These are phyloP conservation scores for Myotis pilosus DNA, from an alignment of 2,797 vertebrate genomes.

Conservation along the genomic window DNA sequence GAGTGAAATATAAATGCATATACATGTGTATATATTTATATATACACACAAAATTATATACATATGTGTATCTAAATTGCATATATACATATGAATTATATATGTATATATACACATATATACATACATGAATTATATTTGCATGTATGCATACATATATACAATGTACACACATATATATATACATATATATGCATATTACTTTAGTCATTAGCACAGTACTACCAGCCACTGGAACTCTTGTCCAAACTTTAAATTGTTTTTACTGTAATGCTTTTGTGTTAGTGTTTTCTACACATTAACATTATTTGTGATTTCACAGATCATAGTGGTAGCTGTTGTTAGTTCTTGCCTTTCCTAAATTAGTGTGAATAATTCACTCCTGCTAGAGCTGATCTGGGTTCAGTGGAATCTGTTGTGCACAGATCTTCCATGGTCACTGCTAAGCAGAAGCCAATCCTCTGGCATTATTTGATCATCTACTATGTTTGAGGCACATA, in stretches of 20 bases:
- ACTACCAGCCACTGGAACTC: conserved; percentile 27
- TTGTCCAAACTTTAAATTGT: conserved; percentile 49
- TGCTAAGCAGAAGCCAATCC: not conserved
- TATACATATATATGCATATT: not conserved
- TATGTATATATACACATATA: not conserved
- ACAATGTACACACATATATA: not conserved
- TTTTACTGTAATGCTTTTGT: conserved; percentile 33
- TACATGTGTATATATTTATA: not conserved
- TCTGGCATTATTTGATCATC: not conserved
- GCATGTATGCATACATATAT: too few species aligned
- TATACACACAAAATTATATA: not conserved
- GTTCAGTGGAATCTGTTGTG: not conserved
- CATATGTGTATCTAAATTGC: not conserved
- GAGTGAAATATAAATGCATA: conserved; percentile 10
- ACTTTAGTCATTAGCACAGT: conserved; percentile 27
- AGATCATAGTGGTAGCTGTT: not conserved
- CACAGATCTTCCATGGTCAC: not conserved
- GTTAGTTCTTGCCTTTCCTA: not conserved
- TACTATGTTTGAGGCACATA: not conserved
- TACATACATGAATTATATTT: not conserved
- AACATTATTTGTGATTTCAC: conserved; percentile 48
- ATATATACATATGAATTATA: not conserved
- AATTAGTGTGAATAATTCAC: not conserved
- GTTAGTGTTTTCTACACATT: conserved; percentile 33
- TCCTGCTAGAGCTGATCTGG: not conserved